Conservation (phyloP, 2,888 invertebrate species). For the Caenorhabditis wallacei region DNA sequence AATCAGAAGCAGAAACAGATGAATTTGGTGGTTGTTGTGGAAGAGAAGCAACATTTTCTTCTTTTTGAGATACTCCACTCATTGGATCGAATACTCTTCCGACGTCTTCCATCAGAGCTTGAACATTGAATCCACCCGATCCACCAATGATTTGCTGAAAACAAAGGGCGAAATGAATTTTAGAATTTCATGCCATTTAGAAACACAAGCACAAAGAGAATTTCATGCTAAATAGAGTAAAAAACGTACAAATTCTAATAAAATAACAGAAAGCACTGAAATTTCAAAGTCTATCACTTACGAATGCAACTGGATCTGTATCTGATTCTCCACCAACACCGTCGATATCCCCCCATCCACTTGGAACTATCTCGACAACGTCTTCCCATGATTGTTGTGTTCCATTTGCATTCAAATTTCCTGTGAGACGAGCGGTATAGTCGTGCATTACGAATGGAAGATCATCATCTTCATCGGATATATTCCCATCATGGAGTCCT, state of each 20-base stretch:
- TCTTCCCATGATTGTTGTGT: constrained; percentile 25
- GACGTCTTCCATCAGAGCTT: constrained; percentile 58
- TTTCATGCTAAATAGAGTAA: too few species aligned
- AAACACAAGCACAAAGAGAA: too few species aligned
- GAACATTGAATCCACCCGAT: constrained; percentile 41
- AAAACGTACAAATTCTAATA: too few species aligned
- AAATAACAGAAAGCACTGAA: too few species aligned
- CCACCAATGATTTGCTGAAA: constrained; percentile 61
- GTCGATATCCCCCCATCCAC: constrained; percentile 69
- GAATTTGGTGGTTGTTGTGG: neutral
- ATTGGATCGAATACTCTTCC: constrained; percentile 45
- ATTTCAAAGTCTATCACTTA: neutral
- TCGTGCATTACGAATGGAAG: constrained; percentile 67
- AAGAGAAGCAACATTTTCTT: too few species aligned
- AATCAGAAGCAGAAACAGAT: neutral
- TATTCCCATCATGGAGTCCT: constrained; percentile 69
- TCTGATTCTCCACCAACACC: constrained; percentile 4
- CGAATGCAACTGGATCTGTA: neutral
- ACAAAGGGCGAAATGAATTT: neutral
- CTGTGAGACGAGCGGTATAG: constrained; percentile 54
- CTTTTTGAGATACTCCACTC: neutral
- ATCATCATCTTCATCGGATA: constrained; percentile 78
- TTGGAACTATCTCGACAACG: constrained; percentile 55
- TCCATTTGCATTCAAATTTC: constrained; percentile 13
- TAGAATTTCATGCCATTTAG: neutral